Base-by-base conservation (phyloP, 2,113 vertebrate genomes). In the Toxotes jaculatrix region DNA sequence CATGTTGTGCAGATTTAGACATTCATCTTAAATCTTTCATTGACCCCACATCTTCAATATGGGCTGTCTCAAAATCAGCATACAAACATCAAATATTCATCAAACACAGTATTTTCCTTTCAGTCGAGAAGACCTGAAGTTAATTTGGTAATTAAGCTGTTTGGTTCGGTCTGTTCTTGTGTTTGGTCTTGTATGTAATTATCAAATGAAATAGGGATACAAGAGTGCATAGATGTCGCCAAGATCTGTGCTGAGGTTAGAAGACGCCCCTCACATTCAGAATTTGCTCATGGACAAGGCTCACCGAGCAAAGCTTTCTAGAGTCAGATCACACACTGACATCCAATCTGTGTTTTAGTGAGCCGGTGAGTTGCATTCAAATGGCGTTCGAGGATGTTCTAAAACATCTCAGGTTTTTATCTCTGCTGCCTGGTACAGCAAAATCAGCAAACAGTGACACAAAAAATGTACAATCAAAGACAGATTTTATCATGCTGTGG, bases 191-290 rank as follows among this genome's bases (percentile, higher is more conserved):
- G 10, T 60, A 56, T 74, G 56, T 72, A 68, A 62, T 45, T 36
- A 55, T 70, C 38, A 56, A 23, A 61, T 45, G 27, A 51, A 67
- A 61, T 6, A 40, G 21, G 57, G 42, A 71, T 49, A 42, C n/a
- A 59, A 4, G 59, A 71, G 16, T 19, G 0, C 16, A 10, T 38
- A 7, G 55, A 12, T 4, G 10, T 0, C 79, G 36, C 59, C 66
- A 66, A 56, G 53, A 56, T 12, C 27, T 56, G 53, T 11, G 12
- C 53, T 5, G 14, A 27, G 34, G 71, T 64, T 38, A 43, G 53
- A 79, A 42, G 57, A 57, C 45, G 31, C 17, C n/a, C 38, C 53
- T 53, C 75, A 45, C 80, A 71, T 83, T 51, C 38, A 38, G 7
- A 71, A 14, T 66, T 45, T 38, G 11, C 47, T 27, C 38, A 31